A percentile compares a stretch with the other conserved stretches of the same genome.
Evolutionary conservation across 2,888 invertebrate genomes (phyloP).

Genomic region (Agrochola macilenta): DNA sequence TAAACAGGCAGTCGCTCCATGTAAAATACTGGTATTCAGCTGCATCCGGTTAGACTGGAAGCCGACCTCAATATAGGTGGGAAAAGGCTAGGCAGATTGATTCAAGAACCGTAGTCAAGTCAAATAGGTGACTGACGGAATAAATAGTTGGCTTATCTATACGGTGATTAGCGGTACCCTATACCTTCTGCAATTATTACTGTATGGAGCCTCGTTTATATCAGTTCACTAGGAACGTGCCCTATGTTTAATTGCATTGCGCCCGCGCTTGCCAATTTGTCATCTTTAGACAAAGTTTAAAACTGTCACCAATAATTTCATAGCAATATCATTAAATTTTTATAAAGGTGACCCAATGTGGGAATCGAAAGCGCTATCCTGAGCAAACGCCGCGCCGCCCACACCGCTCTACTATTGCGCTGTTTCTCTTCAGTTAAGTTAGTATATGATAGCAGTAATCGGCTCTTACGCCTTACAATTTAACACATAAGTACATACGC

Average conservation of each 20-base stretch:
- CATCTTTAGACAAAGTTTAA: background rate
- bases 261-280: background rate
- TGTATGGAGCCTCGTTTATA: background rate
- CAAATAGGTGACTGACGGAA: background rate
- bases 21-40: no score
- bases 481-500: constrained; percentile 43
- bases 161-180: no score
- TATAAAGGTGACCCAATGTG: background rate
- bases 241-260: background rate
- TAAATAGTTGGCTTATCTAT: background rate
- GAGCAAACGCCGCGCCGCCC: background rate
- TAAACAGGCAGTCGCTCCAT: no score
- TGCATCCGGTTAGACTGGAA: no score
- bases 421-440: constrained; percentile 10
- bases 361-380: background rate
- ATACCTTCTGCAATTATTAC: background rate
- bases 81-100: no score
- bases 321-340: no score
- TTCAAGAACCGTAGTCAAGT: background rate
- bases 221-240: background rate
- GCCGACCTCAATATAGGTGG: no score
- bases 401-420: background rate
- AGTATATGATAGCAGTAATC: constrained; percentile 31
- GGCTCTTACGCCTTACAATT: constrained; percentile 28
- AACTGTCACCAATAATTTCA: background rate